Evolutionary conservation across 2,888 invertebrate species (phyloP).

Genomic region (Rhyacophila evoluta): DNA sequence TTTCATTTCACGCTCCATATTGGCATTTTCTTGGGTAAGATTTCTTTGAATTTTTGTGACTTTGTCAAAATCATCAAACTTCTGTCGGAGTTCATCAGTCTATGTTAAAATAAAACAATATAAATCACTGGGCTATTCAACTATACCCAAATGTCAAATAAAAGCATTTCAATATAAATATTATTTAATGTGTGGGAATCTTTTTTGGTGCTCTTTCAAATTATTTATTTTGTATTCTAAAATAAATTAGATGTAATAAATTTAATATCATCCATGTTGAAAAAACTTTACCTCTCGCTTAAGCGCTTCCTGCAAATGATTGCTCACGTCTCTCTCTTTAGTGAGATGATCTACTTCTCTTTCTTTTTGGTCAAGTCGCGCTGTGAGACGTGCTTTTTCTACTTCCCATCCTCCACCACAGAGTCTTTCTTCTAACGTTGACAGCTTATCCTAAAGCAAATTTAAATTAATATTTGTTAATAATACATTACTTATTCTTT

Average conservation of each 20-base stretch:
- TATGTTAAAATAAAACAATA: constrained; percentile 57
- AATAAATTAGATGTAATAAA: too few relatives aligned
- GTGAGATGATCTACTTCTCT: constrained; percentile 78
- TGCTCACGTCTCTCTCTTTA: constrained; percentile 75
- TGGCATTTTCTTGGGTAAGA: constrained; percentile 80
- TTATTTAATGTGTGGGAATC: too few relatives aligned
- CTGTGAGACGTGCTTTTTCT: constrained; percentile 77
- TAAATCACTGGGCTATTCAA: too few relatives aligned
- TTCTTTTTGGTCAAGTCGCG: constrained; percentile 80
- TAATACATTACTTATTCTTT: too few relatives aligned
- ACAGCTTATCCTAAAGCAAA: constrained; percentile 65
- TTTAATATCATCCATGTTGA: too few relatives aligned
- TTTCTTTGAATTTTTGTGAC: constrained; percentile 86
- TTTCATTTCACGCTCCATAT: constrained; percentile 81
- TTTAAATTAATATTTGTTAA: too few relatives aligned
- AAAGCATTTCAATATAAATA: too few relatives aligned
- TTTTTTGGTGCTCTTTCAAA: too few relatives aligned
- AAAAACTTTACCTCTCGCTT: constrained; percentile 76
- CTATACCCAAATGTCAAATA: too few relatives aligned
- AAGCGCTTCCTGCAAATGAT: constrained; percentile 80
- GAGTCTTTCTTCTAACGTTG: constrained; percentile 66
- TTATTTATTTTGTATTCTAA: too few relatives aligned
- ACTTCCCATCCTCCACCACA: constrained; percentile 72
- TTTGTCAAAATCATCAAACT: constrained; percentile 87
- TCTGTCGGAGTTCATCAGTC: constrained; percentile 84